Base-by-base conservation (phyloP, 2,888 invertebrate species). In the Nowickia ferox region DNA sequence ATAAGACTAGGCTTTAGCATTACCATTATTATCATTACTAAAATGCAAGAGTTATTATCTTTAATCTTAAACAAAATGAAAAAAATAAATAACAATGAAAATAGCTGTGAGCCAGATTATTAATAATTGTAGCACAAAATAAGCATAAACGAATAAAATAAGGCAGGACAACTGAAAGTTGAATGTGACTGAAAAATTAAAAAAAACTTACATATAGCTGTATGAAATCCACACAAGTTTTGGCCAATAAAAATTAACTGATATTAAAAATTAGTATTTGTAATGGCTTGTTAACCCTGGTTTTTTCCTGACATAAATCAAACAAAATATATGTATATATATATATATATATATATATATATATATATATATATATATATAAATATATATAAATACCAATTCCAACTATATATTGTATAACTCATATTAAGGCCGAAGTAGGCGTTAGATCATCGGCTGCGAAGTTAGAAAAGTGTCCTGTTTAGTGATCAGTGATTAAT, bases 121-220 rank as follows among this genome's bases (percentile, higher is more conserved):
- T 87, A 85, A 87, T 87, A 86, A 84, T 75, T 84, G 84, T 83
- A 77, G 77, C 80, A 84, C 86, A 82, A 86, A 84, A 71, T 55
- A 76, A 57, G 51, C 22, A 40, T 30, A 48, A 71, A 51, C 3
- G 30, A 17, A 40, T 13, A 53, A 57, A 44, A 17, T 42, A 48
- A 78, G 57, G 42, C 30, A 74, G 71, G 71, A 72, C 44, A 9
- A 17, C n/a, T 44, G 61, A 22, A 53, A n/a, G 11, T n/a, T 40
- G 17, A 40, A 17, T 40, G 57, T 15, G 10, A 22, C 15, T 11
- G 30, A 2, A 1, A 30, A 30, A 30, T 9, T 38, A 8, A 66
- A 30, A 63, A 69, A 68, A 30, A 38, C 17, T 22, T 22, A 82
- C 5, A 57, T 42, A 15, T n/a, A 65, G 30, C 15, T 59, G 1